Evolutionary conservation across 2,797 vertebrate genomes (phyloP), one percentile per base, ranked within the genome.

Genomic region (Brachyrhaphis roseni): DNA sequence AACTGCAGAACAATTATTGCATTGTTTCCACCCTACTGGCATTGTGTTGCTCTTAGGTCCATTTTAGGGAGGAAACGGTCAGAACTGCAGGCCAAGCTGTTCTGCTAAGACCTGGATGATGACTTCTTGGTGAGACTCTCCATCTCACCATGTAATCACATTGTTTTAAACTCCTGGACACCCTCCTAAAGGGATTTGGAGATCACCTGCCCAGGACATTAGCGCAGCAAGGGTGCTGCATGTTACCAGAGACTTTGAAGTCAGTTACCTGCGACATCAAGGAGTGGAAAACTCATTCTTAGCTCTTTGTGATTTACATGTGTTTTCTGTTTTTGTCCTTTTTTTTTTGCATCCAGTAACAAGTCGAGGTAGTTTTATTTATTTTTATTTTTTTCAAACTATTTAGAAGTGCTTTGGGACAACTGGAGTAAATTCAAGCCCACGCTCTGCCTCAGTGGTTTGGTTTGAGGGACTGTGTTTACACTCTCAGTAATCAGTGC

Each of bases 401-500:
- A 10, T 70, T 70, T 70, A n/a, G 20, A 43, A 26, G 66, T 45
- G 41, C 41, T 45, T 71, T 71, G 41, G 68, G 41, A 71, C 68
- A 71, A 43, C 68, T 45, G 26, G 68, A 26, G 57, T 31, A 46
- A 62, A 77, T 80, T 79, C 15, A 75, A 34, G 66, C 74, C 77
- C 53, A 78, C 0, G 12, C 82, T 83, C 28, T 78, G 79, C 72
- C 72, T 84, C 7, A 26, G 72, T 81, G 82, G 81, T 89, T 87
- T 77, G 82, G 79, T 78, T 62, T 79, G 76, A 82, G 80, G 77
- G 68, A 34, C 84, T 85, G 72, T 90, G 87, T 88, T 91, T 90
- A 86, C 78, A 18, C 84, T 85, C 86, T 81, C 86, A 85, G 87
- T 90, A 90, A 92, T 90, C 86, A 89, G 51, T 45, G 79, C 77